Conservation (phyloP, 2,113 vertebrate genomes). For the Clarias gariepinus region DNA sequence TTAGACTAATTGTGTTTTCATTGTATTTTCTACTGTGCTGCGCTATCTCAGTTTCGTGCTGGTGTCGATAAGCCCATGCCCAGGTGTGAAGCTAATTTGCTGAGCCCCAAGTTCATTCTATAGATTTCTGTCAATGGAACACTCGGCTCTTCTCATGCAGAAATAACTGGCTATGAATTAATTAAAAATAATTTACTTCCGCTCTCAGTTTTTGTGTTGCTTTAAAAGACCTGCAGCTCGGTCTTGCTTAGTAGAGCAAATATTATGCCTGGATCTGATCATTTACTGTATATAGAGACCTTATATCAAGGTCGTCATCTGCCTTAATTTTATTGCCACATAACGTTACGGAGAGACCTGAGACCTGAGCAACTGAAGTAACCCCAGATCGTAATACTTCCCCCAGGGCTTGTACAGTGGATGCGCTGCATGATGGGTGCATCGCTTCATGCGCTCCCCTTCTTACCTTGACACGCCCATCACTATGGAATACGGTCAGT, state of each 20-base stretch:
- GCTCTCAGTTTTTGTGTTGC: constrained; percentile 1
- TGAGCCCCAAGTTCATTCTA: constrained; percentile 53
- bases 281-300: not conserved
- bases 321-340: too few relatives aligned
- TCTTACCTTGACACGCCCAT: too few relatives aligned
- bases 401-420: too few relatives aligned
- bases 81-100: constrained; percentile 54
- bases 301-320: not conserved
- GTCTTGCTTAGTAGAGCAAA: not conserved
- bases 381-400: too few relatives aligned
- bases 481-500: too few relatives aligned
- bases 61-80: constrained; percentile 53
- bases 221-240: constrained; percentile 3
- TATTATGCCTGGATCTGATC: not conserved
- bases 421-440: too few relatives aligned
- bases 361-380: too few relatives aligned
- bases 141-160: constrained; percentile 31
- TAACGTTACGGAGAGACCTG: too few relatives aligned
- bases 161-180: constrained; percentile 41
- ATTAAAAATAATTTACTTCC: constrained; percentile 40
- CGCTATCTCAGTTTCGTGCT: constrained; percentile 47
- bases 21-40: constrained; percentile 40
- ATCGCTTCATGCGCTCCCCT: too few relatives aligned
- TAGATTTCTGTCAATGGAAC: constrained; percentile 47
- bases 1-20: constrained; percentile 43